These are phyloP conservation scores for Elgaria multicarinata DNA, from an alignment of 2,113 vertebrate genomes.

Conservation along the genomic window DNA sequence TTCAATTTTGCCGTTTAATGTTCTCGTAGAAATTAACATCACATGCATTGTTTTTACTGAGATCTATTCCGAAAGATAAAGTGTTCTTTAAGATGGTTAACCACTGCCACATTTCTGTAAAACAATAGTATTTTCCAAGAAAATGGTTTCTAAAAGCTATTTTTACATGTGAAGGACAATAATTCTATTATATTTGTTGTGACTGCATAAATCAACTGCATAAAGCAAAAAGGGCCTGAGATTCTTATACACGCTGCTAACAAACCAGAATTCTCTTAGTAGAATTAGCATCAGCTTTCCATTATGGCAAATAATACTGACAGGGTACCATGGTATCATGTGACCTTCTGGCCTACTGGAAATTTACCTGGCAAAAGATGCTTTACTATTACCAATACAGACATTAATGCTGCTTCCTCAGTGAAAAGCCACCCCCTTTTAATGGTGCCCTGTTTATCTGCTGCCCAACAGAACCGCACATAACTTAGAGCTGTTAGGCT, in stretches of 20 bases:
- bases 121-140: neutral
- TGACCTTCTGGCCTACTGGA: neutral
- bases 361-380: neutral
- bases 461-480: neutral
- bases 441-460: neutral
- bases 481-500: neutral
- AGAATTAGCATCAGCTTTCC: neutral
- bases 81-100: neutral
- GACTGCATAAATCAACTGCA: neutral
- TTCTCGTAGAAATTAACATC: neutral
- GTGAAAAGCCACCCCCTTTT: neutral
- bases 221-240: neutral
- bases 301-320: neutral
- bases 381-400: neutral
- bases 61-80: neutral
- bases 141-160: neutral
- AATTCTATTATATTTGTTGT: neutral
- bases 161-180: neutral
- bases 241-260: neutral
- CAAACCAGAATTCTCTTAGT: neutral
- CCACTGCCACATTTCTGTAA: neutral
- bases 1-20: neutral
- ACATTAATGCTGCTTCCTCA: neutral
- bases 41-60: neutral
- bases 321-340: neutral